These are phyloP conservation scores for Chaetodon trifasciatus DNA, from an alignment of 2,797 vertebrate species.

Conservation along the genomic window DNA sequence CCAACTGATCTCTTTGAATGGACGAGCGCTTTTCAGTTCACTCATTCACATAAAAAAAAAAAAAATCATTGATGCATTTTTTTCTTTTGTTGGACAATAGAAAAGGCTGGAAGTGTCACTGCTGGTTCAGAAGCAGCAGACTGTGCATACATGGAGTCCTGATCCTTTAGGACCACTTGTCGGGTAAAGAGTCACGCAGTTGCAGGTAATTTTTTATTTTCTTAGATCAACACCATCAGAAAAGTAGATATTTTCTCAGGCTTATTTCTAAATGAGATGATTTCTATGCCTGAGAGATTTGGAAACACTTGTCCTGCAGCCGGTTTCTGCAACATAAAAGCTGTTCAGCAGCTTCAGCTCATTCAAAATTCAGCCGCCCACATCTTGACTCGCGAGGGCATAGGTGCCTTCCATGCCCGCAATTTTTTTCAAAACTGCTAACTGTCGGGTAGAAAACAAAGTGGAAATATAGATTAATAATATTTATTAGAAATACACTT, in stretches of 20 bases:
- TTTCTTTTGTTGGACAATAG: not conserved
- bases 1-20: not conserved
- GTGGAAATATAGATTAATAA: not conserved
- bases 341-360: not conserved
- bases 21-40: not conserved
- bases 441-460: too few species aligned
- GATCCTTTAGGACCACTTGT: not conserved
- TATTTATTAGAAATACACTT: not conserved
- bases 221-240: not conserved
- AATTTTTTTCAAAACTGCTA: not conserved
- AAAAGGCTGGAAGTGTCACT: not conserved
- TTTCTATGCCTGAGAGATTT: not conserved
- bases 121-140: not conserved
- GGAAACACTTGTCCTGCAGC: not conserved
- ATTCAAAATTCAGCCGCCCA: not conserved
- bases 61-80: not conserved
- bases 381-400: not conserved
- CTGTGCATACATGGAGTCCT: not conserved
- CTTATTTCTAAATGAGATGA: not conserved
- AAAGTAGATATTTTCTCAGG: not conserved
- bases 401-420: too few species aligned
- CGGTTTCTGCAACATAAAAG: slow-evolving; percentile 5
- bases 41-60: not conserved
- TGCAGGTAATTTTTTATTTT: not conserved
- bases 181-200: not conserved